Evolutionary conservation across 1,140 invertebrate species (phyloP).

Genomic region (Aporrectodea caliginosa): DNA sequence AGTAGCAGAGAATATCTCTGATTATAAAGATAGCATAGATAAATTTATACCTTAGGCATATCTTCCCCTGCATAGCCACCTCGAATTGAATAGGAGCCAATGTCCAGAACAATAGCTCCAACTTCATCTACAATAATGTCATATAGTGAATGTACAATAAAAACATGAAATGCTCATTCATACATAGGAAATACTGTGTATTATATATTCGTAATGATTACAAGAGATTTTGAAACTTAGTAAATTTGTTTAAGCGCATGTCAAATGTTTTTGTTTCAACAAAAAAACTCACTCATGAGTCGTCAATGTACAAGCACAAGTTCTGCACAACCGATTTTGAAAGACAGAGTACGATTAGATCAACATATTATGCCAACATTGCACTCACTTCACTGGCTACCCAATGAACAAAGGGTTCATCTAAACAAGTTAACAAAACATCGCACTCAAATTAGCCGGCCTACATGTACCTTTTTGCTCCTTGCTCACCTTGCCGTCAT

Average conservation of each 20-base stretch:
- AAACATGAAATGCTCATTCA: no score
- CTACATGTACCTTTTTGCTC: no score
- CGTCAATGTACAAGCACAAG: no score
- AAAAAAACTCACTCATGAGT: neutral
- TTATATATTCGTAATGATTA: neutral
- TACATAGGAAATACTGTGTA: neutral
- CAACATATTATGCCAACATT: neutral
- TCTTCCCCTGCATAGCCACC: constrained; percentile 88
- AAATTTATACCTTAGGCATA: constrained; percentile 66
- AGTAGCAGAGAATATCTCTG: neutral
- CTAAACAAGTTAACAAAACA: no score
- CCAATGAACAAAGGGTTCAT: no score
- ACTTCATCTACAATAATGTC: constrained; percentile 75
- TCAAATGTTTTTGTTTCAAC: neutral
- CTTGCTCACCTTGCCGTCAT: no score
- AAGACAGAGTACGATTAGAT: no score
- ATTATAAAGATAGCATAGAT: no score
- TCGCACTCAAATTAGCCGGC: no score
- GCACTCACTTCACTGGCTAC: no score
- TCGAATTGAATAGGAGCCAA: constrained; percentile 81
- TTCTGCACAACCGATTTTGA: no score
- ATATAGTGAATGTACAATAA: no score
- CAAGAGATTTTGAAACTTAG: neutral
- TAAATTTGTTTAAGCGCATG: neutral
- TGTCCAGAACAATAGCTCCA: constrained; percentile 92